A percentile compares a stretch with the other conserved stretches of the same genome.
phyloP scores from a whole-genome alignment of 2,888 invertebrate species.

The Helleia helle region DNA sequence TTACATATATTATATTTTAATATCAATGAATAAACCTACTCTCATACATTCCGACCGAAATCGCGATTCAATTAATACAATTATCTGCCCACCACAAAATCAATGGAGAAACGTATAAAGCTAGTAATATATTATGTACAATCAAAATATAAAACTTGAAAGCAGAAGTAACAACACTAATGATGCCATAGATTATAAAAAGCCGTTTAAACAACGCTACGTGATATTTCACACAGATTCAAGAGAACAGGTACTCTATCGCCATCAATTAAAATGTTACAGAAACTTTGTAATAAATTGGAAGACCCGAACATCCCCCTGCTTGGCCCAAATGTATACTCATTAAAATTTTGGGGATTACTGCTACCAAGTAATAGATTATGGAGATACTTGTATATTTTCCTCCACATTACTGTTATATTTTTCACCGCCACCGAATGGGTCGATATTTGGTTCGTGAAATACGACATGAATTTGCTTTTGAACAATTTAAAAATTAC shows the following conservation, averaged over 20 bases:
- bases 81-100: too few species aligned
- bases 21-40: too few species aligned
- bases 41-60: too few species aligned
- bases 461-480: conserved; percentile 42
- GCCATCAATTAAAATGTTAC: conserved; percentile 27
- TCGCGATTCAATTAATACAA: too few species aligned
- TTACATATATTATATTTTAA: too few species aligned
- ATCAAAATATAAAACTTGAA: not conserved
- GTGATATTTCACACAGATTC: not conserved
- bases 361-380: conserved; percentile 37
- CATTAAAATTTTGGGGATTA: conserved; percentile 54
- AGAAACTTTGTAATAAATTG: conserved; percentile 33
- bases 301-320: conserved; percentile 47
- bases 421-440: conserved; percentile 47
- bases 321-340: conserved; percentile 51
- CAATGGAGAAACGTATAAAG: too few species aligned
- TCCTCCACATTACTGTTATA: conserved; percentile 41
- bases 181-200: conserved; percentile 1
- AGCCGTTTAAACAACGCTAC: not conserved
- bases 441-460: conserved; percentile 54
- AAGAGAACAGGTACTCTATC: not conserved
- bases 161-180: not conserved
- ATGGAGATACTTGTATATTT: conserved; percentile 35
- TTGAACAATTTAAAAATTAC: conserved; percentile 55
- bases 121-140: too few species aligned